These are phyloP conservation scores for Allobates femoralis DNA, from an alignment of 2,797 vertebrate species.

Conservation along the genomic window DNA sequence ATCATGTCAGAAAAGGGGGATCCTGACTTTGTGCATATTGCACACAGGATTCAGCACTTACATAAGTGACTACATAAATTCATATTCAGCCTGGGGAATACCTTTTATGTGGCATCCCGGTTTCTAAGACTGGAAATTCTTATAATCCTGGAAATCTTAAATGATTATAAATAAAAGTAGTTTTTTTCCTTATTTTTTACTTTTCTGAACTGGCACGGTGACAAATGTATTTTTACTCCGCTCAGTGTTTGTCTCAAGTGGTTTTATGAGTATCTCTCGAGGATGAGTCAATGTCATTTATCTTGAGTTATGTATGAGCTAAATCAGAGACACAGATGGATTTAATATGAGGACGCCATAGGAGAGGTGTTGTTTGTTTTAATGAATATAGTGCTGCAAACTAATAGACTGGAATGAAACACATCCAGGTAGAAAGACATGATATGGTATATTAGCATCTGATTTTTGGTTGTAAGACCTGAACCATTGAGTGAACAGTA, in stretches of 20 bases:
- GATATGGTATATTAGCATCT: background rate
- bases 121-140: too few species aligned
- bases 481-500: too few species aligned
- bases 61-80: too few species aligned
- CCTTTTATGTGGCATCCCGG: too few species aligned
- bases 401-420: background rate
- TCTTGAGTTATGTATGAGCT: slow-evolving; percentile 10
- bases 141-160: too few species aligned
- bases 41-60: too few species aligned
- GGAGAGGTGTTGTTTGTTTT: background rate
- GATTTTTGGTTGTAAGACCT: background rate
- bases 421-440: background rate
- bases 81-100: too few species aligned
- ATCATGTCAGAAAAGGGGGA: too few species aligned
- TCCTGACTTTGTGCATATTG: too few species aligned
- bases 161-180: too few species aligned
- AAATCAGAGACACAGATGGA: slow-evolving; percentile 31
- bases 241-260: background rate
- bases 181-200: background rate
- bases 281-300: slow-evolving; percentile 20
- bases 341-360: background rate
- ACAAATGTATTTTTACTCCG: slow-evolving; percentile 15
- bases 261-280: background rate
- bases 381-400: background rate
- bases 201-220: background rate